Conservation (phyloP, 2,113 vertebrate genomes). For the Cathartes aura region DNA sequence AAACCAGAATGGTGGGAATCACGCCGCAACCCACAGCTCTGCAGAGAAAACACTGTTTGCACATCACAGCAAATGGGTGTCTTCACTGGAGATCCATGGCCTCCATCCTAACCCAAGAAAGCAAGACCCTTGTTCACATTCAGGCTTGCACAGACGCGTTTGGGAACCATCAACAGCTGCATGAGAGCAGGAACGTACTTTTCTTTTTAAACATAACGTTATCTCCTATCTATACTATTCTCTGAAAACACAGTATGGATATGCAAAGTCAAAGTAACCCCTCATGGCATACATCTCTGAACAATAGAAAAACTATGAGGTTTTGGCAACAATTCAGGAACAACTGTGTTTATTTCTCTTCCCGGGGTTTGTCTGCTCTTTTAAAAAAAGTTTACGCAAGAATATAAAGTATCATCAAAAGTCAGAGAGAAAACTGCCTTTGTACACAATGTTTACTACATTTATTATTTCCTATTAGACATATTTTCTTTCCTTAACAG, state of each 20-base stretch:
- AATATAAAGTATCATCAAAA: background rate
- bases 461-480: background rate
- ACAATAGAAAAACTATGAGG: background rate
- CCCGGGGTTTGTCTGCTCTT: background rate
- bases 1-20: background rate
- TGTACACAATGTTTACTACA: background rate
- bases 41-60: background rate
- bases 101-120: background rate
- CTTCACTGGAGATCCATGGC: background rate
- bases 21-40: fast-evolving
- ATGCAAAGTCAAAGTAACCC: background rate
- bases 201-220: background rate
- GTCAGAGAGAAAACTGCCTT: background rate
- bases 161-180: background rate
- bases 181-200: background rate
- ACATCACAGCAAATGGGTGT: background rate
- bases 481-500: background rate
- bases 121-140: background rate
- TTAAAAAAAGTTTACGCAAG: background rate
- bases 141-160: background rate
- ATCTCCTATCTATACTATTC: background rate
- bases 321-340: background rate
- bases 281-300: background rate
- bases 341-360: background rate
- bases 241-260: background rate